A percentile compares a stretch with the other conserved stretches of the same genome.
phyloP scores from a whole-genome alignment of 2,797 vertebrate species.

The Erpetoichthys calabaricus region DNA sequence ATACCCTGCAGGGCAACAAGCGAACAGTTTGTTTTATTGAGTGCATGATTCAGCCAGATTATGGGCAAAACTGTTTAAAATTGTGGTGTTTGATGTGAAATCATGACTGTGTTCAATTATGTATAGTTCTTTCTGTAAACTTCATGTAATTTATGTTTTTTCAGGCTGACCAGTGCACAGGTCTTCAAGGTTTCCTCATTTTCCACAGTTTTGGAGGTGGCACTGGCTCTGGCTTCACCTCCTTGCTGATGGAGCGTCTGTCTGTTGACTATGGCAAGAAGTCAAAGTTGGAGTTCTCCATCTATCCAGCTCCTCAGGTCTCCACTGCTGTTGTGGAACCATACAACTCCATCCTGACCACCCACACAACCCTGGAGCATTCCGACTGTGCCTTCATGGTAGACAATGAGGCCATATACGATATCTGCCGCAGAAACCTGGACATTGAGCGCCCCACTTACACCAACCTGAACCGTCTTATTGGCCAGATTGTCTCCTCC shows the following conservation, averaged over 20 bases:
- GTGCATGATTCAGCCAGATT: too few relatives aligned
- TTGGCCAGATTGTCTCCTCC: slow-evolving; percentile 56
- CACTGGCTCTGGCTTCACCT: slow-evolving; percentile 66
- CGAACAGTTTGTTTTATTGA: too few relatives aligned
- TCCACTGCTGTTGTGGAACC: slow-evolving; percentile 61
- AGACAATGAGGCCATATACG: slow-evolving; percentile 63
- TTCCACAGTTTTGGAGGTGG: slow-evolving; percentile 61
- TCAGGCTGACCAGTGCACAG: slow-evolving; percentile 61
- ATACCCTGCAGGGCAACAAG: too few relatives aligned
- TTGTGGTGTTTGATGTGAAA: background rate
- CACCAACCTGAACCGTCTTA: slow-evolving; percentile 59
- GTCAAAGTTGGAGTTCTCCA: slow-evolving; percentile 55
- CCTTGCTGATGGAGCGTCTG: slow-evolving; percentile 63
- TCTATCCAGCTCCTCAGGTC: slow-evolving; percentile 49
- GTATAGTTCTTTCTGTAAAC: background rate
- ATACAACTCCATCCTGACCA: slow-evolving; percentile 66
- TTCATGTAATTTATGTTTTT: background rate
- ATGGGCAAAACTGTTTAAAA: too few relatives aligned
- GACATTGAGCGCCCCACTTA: slow-evolving; percentile 61
- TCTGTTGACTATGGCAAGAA: slow-evolving; percentile 67
- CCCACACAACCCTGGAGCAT: slow-evolving; percentile 60
- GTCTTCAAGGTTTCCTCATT: slow-evolving; percentile 60
- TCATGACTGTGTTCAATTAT: too few relatives aligned
- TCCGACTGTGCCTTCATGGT: slow-evolving; percentile 66
- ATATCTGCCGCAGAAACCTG: slow-evolving; percentile 61